phyloP scores from a whole-genome alignment of 2,888 invertebrate genomes.

The Ormyrus nitidulus region DNA sequence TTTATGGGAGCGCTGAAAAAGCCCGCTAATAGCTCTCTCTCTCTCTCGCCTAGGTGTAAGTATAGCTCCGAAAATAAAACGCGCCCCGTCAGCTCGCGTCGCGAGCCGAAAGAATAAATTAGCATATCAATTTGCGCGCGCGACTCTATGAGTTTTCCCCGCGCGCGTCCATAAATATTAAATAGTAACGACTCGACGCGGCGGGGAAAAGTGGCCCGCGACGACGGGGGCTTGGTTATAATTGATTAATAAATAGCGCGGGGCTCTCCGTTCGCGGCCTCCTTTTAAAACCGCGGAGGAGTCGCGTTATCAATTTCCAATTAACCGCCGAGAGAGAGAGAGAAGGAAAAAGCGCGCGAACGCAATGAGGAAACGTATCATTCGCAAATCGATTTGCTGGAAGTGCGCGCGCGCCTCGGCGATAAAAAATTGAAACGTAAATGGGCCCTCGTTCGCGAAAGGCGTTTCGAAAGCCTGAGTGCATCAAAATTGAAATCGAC shows the following conservation, averaged over 20 bases:
- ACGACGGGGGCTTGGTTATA: background rate
- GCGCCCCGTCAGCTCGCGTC: background rate
- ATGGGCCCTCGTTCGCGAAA: background rate
- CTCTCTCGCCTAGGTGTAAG: background rate
- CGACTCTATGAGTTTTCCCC: conserved; percentile 29
- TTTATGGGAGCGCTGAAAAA: background rate
- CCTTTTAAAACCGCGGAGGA: background rate
- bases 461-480: background rate
- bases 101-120: conserved; percentile 42
- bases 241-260: conserved; percentile 26
- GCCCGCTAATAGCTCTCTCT: background rate
- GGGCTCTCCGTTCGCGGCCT: background rate
- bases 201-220: background rate
- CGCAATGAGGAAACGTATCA: background rate
- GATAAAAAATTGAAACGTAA: conserved; percentile 3
- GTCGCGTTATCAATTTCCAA: background rate
- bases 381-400: too few species aligned
- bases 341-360: background rate
- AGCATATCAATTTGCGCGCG: conserved; percentile 35
- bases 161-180: conserved; percentile 45
- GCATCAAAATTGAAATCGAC: conserved; percentile 44
- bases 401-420: background rate
- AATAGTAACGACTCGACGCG: background rate
- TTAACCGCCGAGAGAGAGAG: background rate
- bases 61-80: background rate